Conservation (phyloP, 2,888 invertebrate species). For the Heliconius charithonia region DNA sequence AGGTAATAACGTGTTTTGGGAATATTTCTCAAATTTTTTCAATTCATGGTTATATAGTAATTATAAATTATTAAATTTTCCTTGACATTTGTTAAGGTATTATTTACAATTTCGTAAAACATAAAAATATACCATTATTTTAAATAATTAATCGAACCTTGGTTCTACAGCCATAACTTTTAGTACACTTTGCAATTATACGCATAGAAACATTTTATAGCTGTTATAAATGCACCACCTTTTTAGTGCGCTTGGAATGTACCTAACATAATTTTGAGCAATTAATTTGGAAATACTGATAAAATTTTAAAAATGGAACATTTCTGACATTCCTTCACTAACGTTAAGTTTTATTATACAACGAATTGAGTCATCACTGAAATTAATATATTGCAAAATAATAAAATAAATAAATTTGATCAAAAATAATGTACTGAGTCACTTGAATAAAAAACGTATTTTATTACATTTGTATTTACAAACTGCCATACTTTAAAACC, state of each 20-base stretch:
- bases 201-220: conserved; percentile 7
- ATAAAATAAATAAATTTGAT: neutral
- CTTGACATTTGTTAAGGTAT: conserved; percentile 61
- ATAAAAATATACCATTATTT: neutral
- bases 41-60: conserved; percentile 46
- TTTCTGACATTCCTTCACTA: neutral
- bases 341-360: neutral
- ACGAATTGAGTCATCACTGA: neutral
- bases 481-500: neutral
- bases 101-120: conserved; percentile 27
- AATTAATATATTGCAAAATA: neutral
- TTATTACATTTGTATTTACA: neutral
- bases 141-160: conserved; percentile 30
- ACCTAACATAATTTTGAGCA: neutral
- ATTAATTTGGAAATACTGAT: neutral
- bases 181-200: neutral
- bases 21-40: conserved; percentile 14
- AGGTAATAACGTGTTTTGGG: conserved; percentile 34
- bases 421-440: neutral
- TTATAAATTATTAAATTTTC: conserved; percentile 49
- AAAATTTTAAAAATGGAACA: neutral
- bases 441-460: neutral
- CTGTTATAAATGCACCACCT: neutral
- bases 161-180: conserved; percentile 16
- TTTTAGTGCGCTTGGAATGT: neutral